Conservation (phyloP, 2,797 vertebrate species). For the Mus minutoides region DNA sequence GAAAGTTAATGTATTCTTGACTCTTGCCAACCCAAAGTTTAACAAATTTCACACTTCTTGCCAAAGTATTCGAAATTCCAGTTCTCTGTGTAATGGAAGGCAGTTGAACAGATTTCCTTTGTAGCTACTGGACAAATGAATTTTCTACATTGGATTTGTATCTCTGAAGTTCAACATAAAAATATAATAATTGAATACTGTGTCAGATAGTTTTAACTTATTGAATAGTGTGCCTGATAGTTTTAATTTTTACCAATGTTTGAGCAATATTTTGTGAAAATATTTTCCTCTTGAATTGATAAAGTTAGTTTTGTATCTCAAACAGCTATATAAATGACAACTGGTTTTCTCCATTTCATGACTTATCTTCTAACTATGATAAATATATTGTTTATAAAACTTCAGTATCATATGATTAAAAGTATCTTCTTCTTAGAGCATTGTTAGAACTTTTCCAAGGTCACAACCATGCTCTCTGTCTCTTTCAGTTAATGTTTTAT, state of each 20-base stretch:
- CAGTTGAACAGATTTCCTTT: not conserved
- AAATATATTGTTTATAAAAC: not conserved
- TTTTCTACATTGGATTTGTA: slow-evolving; percentile 29
- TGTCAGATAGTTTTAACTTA: too few species aligned
- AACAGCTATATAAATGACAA: slow-evolving; percentile 9
- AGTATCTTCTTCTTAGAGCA: not conserved
- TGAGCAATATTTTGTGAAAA: slow-evolving; percentile 20
- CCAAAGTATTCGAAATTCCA: slow-evolving; percentile 51
- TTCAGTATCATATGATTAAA: slow-evolving; percentile 14
- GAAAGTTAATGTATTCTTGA: slow-evolving; percentile 48
- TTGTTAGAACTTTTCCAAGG: not conserved
- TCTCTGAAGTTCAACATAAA: slow-evolving; percentile 46
- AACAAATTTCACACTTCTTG: slow-evolving; percentile 33
- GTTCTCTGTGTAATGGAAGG: slow-evolving; percentile 18
- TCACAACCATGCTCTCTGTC: not conserved
- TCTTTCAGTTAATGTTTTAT: slow-evolving; percentile 31
- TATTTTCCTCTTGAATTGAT: slow-evolving; percentile 50
- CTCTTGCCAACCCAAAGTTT: slow-evolving; percentile 22
- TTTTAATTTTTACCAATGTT: not conserved
- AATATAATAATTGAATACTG: not conserved
- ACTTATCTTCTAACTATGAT: slow-evolving; percentile 23
- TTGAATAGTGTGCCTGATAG: not conserved
- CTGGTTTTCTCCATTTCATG: not conserved
- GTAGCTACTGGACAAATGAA: not conserved
- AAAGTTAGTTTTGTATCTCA: not conserved